Base-by-base conservation (phyloP, 2,797 vertebrate species). In the Eutrigla gurnardus region DNA sequence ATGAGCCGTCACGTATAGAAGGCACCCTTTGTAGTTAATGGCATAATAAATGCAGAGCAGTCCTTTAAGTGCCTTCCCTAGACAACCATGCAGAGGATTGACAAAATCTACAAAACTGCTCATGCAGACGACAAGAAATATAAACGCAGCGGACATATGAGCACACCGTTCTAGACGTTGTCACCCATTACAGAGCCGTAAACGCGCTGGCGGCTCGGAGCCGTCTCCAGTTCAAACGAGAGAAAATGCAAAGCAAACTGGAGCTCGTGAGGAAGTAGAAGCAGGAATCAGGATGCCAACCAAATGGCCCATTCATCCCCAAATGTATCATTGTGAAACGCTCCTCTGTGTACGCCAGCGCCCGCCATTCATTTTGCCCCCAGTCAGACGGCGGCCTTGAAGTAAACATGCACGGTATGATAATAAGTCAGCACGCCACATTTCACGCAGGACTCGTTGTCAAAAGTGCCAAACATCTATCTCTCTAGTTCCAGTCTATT, bases 371-470 rank as follows among this genome's bases (percentile, higher is more conserved):
- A 59, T 88, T 82, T 52, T 81, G 77, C 58, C 77, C 75, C 47
- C 75, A 80, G 83, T 79, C 82, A 83, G 81, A 86, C 77, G 10
- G 47, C 33, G 81, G 89, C 89, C 88, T 89, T 90, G 87, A 83
- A 89, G 86, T 79, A 73, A 86, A 80, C 86, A 87, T 81, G 89
- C 82, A 4, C 68, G 35, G 77, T 77, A 85, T 90, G 86, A 86
- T 89, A 92, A 88, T 87, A 86, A 87, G 89, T 82, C 81, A 47
- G 88, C 60, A 25, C 60, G 73, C 65, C 61, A 81, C 80, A 91
- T 92, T 93, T 92, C 91, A 89, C 65, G 74, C 71, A 82, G 86
- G 89, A 86, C 86, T 67, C 83, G 80, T 85, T 83, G 89, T 93
- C 88, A 92, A 84, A 35, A 88, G 79, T 53, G 70, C 42, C 69